These are phyloP conservation scores for Orthonyx spaldingii DNA, from an alignment of 2,113 vertebrate species.

Conservation along the genomic window DNA sequence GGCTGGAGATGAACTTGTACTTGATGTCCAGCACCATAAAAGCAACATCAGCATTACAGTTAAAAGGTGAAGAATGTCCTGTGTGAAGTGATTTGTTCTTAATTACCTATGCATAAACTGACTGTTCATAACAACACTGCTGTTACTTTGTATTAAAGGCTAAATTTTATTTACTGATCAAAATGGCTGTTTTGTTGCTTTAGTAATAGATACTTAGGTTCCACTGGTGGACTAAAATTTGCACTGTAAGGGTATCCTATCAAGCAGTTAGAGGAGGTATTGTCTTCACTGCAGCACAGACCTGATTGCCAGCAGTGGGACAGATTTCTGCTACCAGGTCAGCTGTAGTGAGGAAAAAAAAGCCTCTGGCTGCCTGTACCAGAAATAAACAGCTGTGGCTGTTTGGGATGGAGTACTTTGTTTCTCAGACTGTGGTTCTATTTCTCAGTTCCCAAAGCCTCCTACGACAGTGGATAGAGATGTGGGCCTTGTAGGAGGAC, in stretches of 20 bases:
- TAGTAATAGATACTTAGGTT: not conserved
- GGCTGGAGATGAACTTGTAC: constrained; percentile 78
- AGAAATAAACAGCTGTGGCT: not conserved
- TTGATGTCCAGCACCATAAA: constrained; percentile 84
- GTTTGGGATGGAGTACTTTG: not conserved
- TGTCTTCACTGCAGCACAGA: not conserved
- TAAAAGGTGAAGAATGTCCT: constrained; percentile 39
- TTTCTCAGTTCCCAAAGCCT: not conserved
- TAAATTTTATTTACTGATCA: not conserved
- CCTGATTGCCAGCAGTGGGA: not conserved
- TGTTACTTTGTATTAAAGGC: constrained; percentile 37
- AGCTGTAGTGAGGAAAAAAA: not conserved
- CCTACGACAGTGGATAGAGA: not conserved
- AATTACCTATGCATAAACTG: not conserved
- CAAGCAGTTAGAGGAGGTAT: not conserved
- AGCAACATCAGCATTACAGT: constrained; percentile 88
- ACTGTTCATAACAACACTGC: not conserved
- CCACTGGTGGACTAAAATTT: not conserved
- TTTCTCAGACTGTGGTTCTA: not conserved
- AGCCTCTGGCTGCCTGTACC: not conserved
- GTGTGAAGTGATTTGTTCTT: not conserved
- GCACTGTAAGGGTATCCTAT: too few species aligned
- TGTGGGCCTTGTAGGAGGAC: not conserved
- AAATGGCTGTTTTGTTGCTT: not conserved
- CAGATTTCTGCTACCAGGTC: not conserved